Percentiles rank a stretch among this genome's conserved stretches.
These are phyloP conservation scores for Lagopus muta DNA, from an alignment of 2,113 vertebrate species.

Conservation along the genomic window DNA sequence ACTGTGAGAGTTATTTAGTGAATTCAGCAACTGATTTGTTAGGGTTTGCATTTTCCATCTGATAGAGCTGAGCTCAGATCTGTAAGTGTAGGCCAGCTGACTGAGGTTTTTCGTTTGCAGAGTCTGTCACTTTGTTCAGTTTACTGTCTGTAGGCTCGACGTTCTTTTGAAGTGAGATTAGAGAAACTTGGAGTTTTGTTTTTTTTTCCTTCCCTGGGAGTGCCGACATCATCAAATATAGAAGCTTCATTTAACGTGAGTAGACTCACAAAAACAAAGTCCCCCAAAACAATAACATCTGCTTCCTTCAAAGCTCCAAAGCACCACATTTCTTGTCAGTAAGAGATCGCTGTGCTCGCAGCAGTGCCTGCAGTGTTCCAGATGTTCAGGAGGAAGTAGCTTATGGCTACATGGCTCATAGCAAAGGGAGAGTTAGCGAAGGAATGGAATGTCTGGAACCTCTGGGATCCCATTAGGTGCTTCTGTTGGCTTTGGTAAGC, in stretches of 20 bases:
- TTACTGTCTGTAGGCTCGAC: not conserved
- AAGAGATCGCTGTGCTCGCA: not conserved
- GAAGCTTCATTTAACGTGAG: not conserved
- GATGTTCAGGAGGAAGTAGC: not conserved
- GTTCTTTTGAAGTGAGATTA: not conserved
- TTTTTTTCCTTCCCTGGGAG: not conserved
- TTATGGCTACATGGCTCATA: not conserved
- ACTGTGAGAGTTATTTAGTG: not conserved
- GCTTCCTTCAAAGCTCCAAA: not conserved
- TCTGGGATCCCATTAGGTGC: not conserved
- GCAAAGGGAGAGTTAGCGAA: not conserved
- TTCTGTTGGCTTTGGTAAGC: not conserved
- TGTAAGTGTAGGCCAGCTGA: accelerated
- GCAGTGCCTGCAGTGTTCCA: not conserved
- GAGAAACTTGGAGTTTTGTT: not conserved
- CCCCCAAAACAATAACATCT: no score
- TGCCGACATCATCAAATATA: accelerated
- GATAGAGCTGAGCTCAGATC: not conserved
- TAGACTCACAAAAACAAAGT: not conserved
- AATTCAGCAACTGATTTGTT: not conserved
- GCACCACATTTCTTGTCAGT: not conserved
- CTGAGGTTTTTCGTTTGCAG: not conserved
- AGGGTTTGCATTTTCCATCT: not conserved
- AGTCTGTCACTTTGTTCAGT: not conserved
- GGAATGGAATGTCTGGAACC: not conserved